Conservation (phyloP, 2,888 invertebrate species). For the Danaus chrysippus region DNA sequence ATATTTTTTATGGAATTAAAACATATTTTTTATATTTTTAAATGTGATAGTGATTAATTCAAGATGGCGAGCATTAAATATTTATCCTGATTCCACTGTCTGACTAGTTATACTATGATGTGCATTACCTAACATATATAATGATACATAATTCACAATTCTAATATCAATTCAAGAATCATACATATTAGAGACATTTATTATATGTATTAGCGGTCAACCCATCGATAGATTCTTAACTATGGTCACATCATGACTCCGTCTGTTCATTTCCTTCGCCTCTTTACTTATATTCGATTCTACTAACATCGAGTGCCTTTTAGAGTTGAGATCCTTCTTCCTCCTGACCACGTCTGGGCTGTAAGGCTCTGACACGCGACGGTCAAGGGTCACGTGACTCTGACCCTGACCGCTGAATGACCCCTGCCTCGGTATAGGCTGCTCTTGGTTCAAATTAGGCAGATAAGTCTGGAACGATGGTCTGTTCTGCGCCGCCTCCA, state of each 20-base stretch:
- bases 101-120: slow-evolving; percentile 67
- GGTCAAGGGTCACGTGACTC: slow-evolving; percentile 45
- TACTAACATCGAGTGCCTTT: slow-evolving; percentile 70
- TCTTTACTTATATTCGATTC: slow-evolving; percentile 62
- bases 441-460: slow-evolving; percentile 54
- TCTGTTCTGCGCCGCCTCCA: slow-evolving; percentile 84
- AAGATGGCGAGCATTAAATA: slow-evolving; percentile 29
- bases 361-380: slow-evolving; percentile 68
- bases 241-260: slow-evolving; percentile 64
- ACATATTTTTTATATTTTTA: slow-evolving; percentile 1
- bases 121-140: slow-evolving; percentile 38
- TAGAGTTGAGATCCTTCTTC: slow-evolving; percentile 62
- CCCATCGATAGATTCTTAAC: slow-evolving; percentile 71
- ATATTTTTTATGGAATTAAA: too few species aligned
- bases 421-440: slow-evolving; percentile 51
- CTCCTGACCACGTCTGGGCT: slow-evolving; percentile 64
- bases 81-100: slow-evolving; percentile 36
- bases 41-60: slow-evolving; percentile 8
- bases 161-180: slow-evolving; percentile 18
- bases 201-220: slow-evolving; percentile 45
- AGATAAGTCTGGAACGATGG: slow-evolving; percentile 75
- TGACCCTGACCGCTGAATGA: slow-evolving; percentile 47
- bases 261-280: slow-evolving; percentile 60
- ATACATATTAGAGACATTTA: not conserved
- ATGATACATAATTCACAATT: slow-evolving; percentile 21